Evolutionary conservation across 2,888 invertebrate genomes (phyloP).

Genomic region (Sinopyrophorus schimmeli): DNA sequence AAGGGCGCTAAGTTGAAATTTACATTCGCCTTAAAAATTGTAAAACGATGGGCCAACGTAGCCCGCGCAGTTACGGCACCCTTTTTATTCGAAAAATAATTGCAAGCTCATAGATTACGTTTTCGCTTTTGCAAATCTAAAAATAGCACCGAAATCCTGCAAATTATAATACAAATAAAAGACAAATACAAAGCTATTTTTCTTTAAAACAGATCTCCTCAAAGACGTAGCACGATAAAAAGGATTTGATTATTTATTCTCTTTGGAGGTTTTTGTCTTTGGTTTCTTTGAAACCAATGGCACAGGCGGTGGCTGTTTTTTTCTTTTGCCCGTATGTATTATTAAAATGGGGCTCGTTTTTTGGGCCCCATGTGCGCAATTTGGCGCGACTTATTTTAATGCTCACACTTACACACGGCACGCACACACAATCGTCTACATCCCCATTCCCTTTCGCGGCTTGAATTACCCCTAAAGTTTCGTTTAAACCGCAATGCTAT

Average conservation of each 20-base stretch:
- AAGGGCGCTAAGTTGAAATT: no score
- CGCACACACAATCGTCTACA: no score
- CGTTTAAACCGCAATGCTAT: conserved; percentile 12
- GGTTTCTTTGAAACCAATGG: conserved; percentile 14
- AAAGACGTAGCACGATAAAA: conserved; percentile 24
- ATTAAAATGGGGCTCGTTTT: neutral
- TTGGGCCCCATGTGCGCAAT: no score
- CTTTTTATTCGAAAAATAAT: no score
- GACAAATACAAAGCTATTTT: conserved; percentile 26
- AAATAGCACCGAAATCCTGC: conserved; percentile 9
- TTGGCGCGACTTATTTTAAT: no score
- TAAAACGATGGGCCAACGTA: no score
- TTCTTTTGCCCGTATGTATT: conserved; percentile 5
- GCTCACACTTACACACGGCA: no score
- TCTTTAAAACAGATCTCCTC: conserved; percentile 25
- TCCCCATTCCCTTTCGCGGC: conserved; percentile 6
- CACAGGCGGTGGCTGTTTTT: conserved; percentile 13
- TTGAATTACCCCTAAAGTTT: conserved; percentile 5
- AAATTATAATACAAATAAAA: conserved; percentile 31
- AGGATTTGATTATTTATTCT: conserved; percentile 29
- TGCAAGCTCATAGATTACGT: conserved; percentile 8
- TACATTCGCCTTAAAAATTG: no score
- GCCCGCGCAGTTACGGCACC: no score
- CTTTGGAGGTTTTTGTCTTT: conserved; percentile 15
- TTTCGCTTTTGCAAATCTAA: conserved; percentile 8